A percentile compares a stretch with the other conserved stretches of the same genome.
These are phyloP conservation scores for Clepsis dumicolana DNA, from an alignment of 2,888 invertebrate species.

Conservation along the genomic window DNA sequence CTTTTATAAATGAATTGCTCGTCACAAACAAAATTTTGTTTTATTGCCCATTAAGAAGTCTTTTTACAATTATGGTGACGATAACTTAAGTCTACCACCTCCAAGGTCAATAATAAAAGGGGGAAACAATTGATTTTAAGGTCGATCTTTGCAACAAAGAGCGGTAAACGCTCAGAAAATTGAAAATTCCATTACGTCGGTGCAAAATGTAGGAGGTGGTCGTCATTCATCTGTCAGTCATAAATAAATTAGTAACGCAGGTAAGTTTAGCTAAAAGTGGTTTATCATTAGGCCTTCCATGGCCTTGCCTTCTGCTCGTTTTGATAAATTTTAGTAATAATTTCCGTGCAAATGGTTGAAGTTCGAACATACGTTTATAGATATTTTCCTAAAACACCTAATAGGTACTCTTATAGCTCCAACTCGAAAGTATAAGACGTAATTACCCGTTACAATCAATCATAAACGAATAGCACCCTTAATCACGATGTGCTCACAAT, in stretches of 20 bases:
- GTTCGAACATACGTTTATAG: no score
- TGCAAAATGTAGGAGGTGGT: conserved; percentile 13
- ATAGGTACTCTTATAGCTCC: no score
- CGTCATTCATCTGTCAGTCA: conserved; percentile 26
- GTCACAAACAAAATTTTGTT: background rate
- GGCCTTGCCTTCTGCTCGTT: conserved; percentile 5
- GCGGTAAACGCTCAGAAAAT: background rate
- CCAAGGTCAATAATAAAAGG: conserved; percentile 15
- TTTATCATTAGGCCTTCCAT: conserved; percentile 12
- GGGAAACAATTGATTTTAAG: conserved; percentile 32
- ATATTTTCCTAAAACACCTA: no score
- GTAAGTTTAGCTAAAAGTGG: conserved; percentile 16
- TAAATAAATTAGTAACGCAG: conserved; percentile 15
- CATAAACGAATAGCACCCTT: conserved; percentile 5
- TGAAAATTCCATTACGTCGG: conserved; percentile 10
- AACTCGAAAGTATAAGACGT: background rate
- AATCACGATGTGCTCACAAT: conserved; percentile 2
- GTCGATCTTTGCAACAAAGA: background rate
- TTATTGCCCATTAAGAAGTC: background rate
- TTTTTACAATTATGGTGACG: conserved; percentile 6
- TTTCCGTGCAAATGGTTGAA: background rate
- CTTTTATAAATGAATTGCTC: background rate
- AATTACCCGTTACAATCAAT: conserved; percentile 4
- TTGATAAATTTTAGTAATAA: conserved; percentile 11
- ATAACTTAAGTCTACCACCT: conserved; percentile 17